Evolutionary conservation across 2,797 vertebrate genomes (phyloP).

Genomic region (Tiaroga cobitis): DNA sequence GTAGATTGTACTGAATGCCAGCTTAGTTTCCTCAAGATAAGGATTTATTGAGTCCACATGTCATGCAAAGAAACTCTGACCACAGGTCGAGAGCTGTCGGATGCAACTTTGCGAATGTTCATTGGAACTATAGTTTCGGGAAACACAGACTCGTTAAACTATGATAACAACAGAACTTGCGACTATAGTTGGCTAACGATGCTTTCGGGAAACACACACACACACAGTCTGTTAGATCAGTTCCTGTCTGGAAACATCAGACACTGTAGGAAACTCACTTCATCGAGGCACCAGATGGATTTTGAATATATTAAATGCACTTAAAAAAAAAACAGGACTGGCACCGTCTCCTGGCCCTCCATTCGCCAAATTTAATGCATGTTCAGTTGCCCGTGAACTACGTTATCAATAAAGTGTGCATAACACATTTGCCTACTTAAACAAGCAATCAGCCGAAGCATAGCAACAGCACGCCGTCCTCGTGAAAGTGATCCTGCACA

Average conservation of each 20-base stretch:
- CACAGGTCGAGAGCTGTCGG: no score
- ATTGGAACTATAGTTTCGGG: no score
- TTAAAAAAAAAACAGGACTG: constrained; percentile 71
- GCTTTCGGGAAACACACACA: no score
- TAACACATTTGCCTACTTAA: constrained; percentile 6
- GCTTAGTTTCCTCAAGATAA: no score
- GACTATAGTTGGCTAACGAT: no score
- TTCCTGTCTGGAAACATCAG: constrained; percentile 11
- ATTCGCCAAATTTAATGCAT: constrained; percentile 68
- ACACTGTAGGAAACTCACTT: constrained; percentile 1
- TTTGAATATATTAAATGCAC: constrained; percentile 75
- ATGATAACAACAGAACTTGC: no score
- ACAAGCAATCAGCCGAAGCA: neutral
- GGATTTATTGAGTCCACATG: no score
- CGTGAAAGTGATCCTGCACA: neutral
- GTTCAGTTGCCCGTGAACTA: neutral
- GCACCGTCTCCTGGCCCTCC: constrained; percentile 39
- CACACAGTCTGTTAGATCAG: neutral
- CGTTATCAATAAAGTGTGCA: neutral
- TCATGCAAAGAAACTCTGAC: no score
- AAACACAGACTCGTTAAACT: neutral
- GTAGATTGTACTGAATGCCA: no score
- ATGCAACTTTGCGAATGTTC: no score
- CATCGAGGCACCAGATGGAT: constrained; percentile 71
- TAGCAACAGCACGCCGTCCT: constrained; percentile 28